Conservation (phyloP, 2,888 invertebrate genomes). For the Acronicta aceris region DNA sequence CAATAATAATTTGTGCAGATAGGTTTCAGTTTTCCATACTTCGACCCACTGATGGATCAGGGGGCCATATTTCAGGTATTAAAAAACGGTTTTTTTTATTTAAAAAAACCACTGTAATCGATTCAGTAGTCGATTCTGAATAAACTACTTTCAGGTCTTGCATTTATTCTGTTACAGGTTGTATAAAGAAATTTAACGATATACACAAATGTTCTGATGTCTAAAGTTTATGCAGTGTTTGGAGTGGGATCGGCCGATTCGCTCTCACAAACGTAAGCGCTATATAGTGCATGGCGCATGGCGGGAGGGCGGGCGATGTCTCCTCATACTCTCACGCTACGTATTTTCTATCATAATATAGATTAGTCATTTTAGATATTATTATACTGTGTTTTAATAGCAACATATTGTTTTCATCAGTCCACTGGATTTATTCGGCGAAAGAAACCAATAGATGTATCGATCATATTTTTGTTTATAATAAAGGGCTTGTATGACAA, state of each 20-base stretch:
- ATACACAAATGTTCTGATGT: slow-evolving; percentile 27
- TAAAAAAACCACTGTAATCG: too few relatives aligned
- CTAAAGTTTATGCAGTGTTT: slow-evolving; percentile 34
- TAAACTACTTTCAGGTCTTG: too few relatives aligned
- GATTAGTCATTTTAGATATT: slow-evolving; percentile 39
- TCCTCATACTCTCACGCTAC: slow-evolving; percentile 60
- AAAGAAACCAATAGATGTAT: too few relatives aligned
- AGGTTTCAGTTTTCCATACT: too few relatives aligned
- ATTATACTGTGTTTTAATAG: slow-evolving; percentile 3
- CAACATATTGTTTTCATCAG: neutral
- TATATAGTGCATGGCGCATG: slow-evolving; percentile 62
- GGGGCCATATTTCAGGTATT: too few relatives aligned
- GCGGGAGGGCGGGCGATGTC: slow-evolving; percentile 58
- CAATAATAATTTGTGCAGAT: too few relatives aligned
- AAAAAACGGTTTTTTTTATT: too few relatives aligned
- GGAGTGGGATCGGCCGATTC: slow-evolving; percentile 55
- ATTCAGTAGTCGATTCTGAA: too few relatives aligned
- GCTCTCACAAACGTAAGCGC: slow-evolving; percentile 62
- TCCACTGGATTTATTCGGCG: neutral
- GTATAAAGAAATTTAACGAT: neutral
- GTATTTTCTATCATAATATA: slow-evolving; percentile 45
- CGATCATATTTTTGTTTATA: too few relatives aligned
- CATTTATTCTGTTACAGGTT: too few relatives aligned
- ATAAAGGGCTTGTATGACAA: neutral
- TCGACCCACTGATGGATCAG: too few relatives aligned